Conservation (phyloP, 2,113 vertebrate species). For the Notechis scutatus region DNA sequence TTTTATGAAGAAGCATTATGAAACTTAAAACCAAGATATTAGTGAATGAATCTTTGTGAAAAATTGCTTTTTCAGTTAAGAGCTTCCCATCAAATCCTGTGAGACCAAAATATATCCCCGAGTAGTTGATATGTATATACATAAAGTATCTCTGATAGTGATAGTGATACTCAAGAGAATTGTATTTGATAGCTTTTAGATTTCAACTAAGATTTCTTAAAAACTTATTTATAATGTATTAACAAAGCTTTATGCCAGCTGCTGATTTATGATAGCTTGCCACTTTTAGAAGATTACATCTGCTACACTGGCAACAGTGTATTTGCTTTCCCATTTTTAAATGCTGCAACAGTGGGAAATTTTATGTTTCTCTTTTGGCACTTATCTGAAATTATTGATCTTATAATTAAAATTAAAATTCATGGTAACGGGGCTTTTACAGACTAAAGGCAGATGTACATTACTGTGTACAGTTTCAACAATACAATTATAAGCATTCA, state of each 20-base stretch:
- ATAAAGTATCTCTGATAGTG: neutral
- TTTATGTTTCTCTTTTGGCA: neutral
- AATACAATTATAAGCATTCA: neutral
- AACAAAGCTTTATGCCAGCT: slow-evolving; percentile 44
- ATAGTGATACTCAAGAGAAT: slow-evolving; percentile 60
- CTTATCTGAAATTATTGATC: neutral
- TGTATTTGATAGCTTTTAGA: slow-evolving; percentile 46
- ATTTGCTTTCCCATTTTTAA: neutral
- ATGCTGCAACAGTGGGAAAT: neutral
- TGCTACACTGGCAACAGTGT: neutral
- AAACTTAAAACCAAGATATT: slow-evolving; percentile 47
- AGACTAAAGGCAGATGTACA: neutral
- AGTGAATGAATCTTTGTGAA: slow-evolving; percentile 29
- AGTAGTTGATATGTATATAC: slow-evolving; percentile 42
- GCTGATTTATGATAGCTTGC: slow-evolving; percentile 32
- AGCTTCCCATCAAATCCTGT: slow-evolving; percentile 54
- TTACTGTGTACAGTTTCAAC: neutral
- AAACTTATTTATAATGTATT: slow-evolving; percentile 44
- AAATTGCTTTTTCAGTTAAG: slow-evolving; percentile 56
- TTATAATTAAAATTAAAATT: neutral
- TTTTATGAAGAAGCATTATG: slow-evolving; percentile 27
- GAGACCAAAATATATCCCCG: slow-evolving; percentile 60
- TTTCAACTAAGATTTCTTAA: slow-evolving; percentile 39
- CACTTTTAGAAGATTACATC: neutral
- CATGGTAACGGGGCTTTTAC: neutral